phyloP scores from a whole-genome alignment of 1,140 invertebrate genomes.

The Panulirus ornatus region DNA sequence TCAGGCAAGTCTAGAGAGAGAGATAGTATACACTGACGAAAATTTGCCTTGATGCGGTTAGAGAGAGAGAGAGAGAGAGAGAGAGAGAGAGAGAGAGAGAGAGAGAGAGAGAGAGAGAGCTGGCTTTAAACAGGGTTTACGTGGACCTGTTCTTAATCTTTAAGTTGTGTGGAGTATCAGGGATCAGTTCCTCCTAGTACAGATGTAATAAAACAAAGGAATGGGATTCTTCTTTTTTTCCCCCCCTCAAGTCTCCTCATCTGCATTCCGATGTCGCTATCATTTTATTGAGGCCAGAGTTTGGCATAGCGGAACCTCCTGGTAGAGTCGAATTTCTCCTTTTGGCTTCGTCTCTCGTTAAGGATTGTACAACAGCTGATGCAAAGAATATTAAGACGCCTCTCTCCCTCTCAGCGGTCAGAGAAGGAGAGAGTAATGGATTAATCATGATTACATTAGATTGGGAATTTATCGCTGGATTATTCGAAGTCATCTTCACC shows the following conservation, averaged over 20 bases:
- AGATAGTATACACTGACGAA: too few species aligned
- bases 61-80: not conserved
- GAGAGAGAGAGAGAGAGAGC: not conserved
- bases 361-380: not conserved
- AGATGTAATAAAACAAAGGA: slow-evolving; percentile 55
- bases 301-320: not conserved
- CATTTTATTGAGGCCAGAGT: slow-evolving; percentile 56
- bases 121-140: slow-evolving; percentile 15
- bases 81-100: too few species aligned
- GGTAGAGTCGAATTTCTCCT: not conserved
- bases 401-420: not conserved
- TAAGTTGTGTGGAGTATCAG: slow-evolving; percentile 23
- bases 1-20: too few species aligned
- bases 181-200: not conserved
- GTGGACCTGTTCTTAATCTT: slow-evolving; percentile 51
- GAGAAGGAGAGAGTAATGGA: too few species aligned
- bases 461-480: too few species aligned
- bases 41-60: too few species aligned
- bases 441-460: too few species aligned
- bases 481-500: too few species aligned
- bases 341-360: too few species aligned
- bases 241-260: too few species aligned
- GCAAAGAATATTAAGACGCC: too few species aligned
- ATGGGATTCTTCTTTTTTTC: not conserved
- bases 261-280: slow-evolving; percentile 47